Percentiles rank a stretch among this genome's conserved stretches.
Evolutionary conservation across 2,888 invertebrate species (phyloP).

Genomic region (Nomada ruficornis): DNA sequence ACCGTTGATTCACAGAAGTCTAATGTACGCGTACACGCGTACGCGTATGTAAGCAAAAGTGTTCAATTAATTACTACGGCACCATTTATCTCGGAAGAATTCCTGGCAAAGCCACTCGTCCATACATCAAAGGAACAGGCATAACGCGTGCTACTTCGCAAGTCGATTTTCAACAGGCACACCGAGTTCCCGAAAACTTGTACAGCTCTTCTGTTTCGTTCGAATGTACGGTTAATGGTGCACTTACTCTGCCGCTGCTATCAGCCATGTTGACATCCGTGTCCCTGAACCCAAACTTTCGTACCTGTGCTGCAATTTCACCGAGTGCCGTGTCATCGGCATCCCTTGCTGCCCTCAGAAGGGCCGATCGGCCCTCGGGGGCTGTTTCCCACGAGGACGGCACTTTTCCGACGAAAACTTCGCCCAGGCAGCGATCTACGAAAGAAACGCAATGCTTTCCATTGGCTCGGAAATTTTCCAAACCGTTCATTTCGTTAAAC

Average conservation of each 20-base stretch:
- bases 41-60: neutral
- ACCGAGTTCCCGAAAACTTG: too few relatives aligned
- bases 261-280: constrained; percentile 86
- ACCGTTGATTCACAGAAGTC: neutral
- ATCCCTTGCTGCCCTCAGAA: constrained; percentile 86
- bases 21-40: neutral
- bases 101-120: neutral
- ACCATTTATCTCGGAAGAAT: neutral
- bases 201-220: neutral
- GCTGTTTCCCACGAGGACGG: constrained; percentile 73
- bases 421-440: constrained; percentile 50
- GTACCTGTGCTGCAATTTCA: constrained; percentile 84
- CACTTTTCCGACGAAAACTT: constrained; percentile 65
- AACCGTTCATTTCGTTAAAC: neutral
- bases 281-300: constrained; percentile 80
- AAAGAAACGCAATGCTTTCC: neutral
- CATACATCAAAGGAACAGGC: too few relatives aligned
- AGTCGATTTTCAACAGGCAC: too few relatives aligned
- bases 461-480: neutral
- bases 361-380: constrained; percentile 80
- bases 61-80: neutral
- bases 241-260: constrained; percentile 86
- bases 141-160: too few relatives aligned
- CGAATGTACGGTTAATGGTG: neutral
- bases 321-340: constrained; percentile 85